These are phyloP conservation scores for Chrysolina americana DNA, from an alignment of 2,888 invertebrate genomes.

Conservation along the genomic window DNA sequence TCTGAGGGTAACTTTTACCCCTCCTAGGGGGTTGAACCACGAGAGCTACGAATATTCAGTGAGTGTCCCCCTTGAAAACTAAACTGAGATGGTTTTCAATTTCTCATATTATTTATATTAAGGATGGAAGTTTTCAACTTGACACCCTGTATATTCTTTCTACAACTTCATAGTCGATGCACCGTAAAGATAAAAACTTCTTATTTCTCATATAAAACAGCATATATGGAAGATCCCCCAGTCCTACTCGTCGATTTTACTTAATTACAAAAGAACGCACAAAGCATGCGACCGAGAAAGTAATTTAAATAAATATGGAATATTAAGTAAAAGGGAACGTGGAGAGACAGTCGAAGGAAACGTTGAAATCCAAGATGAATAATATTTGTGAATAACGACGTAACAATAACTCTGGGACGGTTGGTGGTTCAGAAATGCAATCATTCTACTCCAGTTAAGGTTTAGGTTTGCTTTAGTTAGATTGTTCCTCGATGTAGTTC, in stretches of 20 bases:
- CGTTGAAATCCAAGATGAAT: conserved; percentile 58
- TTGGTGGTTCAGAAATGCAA: conserved; percentile 68
- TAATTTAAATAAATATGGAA: conserved; percentile 62
- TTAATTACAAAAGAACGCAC: conserved; percentile 20
- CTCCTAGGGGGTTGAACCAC: too few relatives aligned
- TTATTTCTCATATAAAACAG: not conserved
- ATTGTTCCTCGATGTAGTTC: conserved; percentile 70
- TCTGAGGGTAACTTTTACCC: too few relatives aligned
- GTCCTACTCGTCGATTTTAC: conserved; percentile 1
- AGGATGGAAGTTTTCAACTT: too few relatives aligned
- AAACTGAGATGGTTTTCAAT: too few relatives aligned
- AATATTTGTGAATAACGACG: conserved; percentile 64
- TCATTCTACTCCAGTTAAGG: conserved; percentile 72
- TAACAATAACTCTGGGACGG: conserved; percentile 55
- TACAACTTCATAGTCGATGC: too few relatives aligned
- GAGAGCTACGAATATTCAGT: too few relatives aligned
- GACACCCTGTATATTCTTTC: too few relatives aligned
- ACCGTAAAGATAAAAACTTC: too few relatives aligned
- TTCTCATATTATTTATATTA: too few relatives aligned
- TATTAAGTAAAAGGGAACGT: conserved; percentile 57
- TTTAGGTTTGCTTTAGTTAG: conserved; percentile 71
- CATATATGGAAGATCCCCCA: not conserved
- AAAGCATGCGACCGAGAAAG: conserved; percentile 27
- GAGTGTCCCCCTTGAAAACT: too few relatives aligned
- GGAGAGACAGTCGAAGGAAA: conserved; percentile 41